Evolutionary conservation across 2,113 vertebrate species (phyloP).

Genomic region (Epinephelus moara): DNA sequence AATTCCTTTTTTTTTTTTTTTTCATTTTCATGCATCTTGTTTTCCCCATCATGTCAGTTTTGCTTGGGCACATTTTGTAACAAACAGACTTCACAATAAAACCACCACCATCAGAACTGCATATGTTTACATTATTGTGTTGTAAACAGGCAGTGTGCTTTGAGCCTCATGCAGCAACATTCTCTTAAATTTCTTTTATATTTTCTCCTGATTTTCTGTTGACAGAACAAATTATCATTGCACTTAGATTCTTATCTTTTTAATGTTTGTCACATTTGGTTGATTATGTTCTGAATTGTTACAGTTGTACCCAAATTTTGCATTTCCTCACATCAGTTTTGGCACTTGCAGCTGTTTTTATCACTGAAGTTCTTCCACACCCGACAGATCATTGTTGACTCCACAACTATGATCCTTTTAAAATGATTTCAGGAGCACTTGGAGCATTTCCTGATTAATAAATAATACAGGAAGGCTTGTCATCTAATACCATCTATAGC

Average conservation of each 20-base stretch:
- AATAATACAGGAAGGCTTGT: not conserved
- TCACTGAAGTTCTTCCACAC: not conserved
- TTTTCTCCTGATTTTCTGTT: too few relatives aligned
- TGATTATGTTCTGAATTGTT: not conserved
- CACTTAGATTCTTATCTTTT: not conserved
- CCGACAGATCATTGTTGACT: not conserved
- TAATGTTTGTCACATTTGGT: not conserved
- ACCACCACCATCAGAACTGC: constrained; percentile 8
- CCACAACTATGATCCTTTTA: not conserved
- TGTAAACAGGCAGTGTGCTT: not conserved
- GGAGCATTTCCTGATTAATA: not conserved
- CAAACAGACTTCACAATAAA: constrained; percentile 33
- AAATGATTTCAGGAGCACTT: not conserved
- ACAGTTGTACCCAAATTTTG: not conserved
- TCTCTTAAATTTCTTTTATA: too few relatives aligned
- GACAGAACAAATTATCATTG: too few relatives aligned
- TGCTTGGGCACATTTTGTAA: constrained; percentile 7
- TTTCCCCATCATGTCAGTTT: constrained; percentile 13
- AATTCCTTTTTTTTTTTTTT: not conserved
- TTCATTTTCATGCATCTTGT: constrained; percentile 17
- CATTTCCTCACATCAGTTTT: not conserved
- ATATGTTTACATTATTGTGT: not conserved
- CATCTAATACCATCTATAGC: not conserved
- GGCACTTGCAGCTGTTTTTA: not conserved
- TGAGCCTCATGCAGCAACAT: too few relatives aligned